Evolutionary conservation across 2,888 invertebrate species (phyloP), one percentile per base, ranked within the genome.

Genomic region (Epinotia ramella): DNA sequence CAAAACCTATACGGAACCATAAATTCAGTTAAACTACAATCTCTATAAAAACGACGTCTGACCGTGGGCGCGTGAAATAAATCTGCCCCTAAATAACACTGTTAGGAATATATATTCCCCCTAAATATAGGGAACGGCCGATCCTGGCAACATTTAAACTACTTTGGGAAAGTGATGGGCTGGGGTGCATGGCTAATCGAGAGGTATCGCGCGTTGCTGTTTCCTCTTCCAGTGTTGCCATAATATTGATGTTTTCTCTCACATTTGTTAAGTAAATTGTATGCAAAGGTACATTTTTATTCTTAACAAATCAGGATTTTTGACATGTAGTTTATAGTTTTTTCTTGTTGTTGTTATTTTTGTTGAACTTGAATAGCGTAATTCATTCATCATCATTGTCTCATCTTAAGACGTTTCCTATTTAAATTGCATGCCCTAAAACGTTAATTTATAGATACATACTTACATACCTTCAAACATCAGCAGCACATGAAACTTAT

Each of bases 61-160:
- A 80, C 81, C 80, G 80, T 79, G 79, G 80, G 84, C 84, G 83
- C 87, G 84, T 86, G 84, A 86, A 87, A 90, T 90, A 89, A 89
- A 91, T 90, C 88, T 84, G 80, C 81, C 83, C 81, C 84, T 89
- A 90, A 90, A 91, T 90, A 90, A 89, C 86, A 82, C 86, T 86
- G 89, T 91, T 91, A 90, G 86, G 87, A 85, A 88, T 88, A 87
- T 88, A 88, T 89, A 86, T 85, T 86, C 84, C 83, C 81, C 84
- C 78, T 78, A 78, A 79, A 78, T 78, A 76, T 76, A 76, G 85
- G 83, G 82, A 87, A 85, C 84, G 84, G 86, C 80, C 84, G 85
- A 86, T 87, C 85, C 84, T 85, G 84, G 87, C 86, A 88, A 88
- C 89, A 88, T 89, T 89, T 86, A 87, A 87, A 84, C 87, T 87